Evolutionary conservation across 92 coral and sea anemone genomes (phyloP).

Genomic region (Zoanthus sociatus): DNA sequence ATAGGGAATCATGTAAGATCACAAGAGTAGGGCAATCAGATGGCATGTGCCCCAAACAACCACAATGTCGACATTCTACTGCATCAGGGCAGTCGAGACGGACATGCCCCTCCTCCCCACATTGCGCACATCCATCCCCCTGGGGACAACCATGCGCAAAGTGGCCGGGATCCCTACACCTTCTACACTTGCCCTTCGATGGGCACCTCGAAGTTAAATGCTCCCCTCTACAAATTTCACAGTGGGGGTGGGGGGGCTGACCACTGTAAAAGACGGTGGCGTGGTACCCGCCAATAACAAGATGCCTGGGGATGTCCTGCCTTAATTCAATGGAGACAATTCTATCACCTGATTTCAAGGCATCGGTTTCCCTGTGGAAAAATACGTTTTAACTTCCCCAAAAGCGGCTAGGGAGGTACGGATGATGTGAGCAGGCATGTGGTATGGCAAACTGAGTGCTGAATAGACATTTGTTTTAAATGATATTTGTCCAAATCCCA

Average conservation of each 20-base stretch:
- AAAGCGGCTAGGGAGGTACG: background rate
- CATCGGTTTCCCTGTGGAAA: background rate
- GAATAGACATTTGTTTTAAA: no score
- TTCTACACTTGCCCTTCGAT: background rate
- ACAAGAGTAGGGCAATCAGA: no score
- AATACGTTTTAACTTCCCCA: background rate
- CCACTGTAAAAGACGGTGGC: background rate
- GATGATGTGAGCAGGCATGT: background rate
- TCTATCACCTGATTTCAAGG: background rate
- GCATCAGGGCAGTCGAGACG: background rate
- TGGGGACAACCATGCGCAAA: background rate
- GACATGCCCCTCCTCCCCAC: conserved; percentile 1
- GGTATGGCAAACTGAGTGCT: no score
- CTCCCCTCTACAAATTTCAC: conserved; percentile 12
- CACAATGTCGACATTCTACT: background rate
- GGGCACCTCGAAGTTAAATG: background rate
- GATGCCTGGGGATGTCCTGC: background rate
- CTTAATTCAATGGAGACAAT: background rate
- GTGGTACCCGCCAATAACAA: background rate
- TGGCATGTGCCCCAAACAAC: no score
- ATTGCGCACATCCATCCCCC: background rate
- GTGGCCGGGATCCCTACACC: conserved; percentile 10
- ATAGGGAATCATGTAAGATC: no score
- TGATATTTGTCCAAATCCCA: no score
- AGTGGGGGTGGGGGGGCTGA: background rate